A percentile compares a stretch with the other conserved stretches of the same genome.
Evolutionary conservation across 1,140 invertebrate genomes (phyloP).

Genomic region (fruit fly (Drosophila melanogaster)): Release_6_plus_ISO1_MT NT_033777.3:5717001-5717500

Average conservation of each 20-base stretch:
- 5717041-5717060: constrained; percentile 53
- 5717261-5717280: no score
- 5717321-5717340: no score
- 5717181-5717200: constrained; percentile 10
- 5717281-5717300: no score
- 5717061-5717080: constrained; percentile 77
- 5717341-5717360: no score
- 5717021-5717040: constrained; percentile 44
- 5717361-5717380: background rate
- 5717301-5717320: no score
- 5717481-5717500: constrained; percentile 22
- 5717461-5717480: background rate
- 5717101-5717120: constrained; percentile 74
- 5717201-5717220: constrained; percentile 18
- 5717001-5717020: constrained; percentile 63
- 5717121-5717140: constrained; percentile 59
- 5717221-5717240: constrained; percentile 36
- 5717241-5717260: background rate
- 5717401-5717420: no score
- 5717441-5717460: background rate
- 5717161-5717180: constrained; percentile 36
- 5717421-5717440: no score
- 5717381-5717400: no score
- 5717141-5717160: constrained; percentile 62
- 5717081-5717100: constrained; percentile 75